Evolutionary conservation across 1,140 invertebrate genomes (phyloP).

Genomic region (Ephestia elutella): DNA sequence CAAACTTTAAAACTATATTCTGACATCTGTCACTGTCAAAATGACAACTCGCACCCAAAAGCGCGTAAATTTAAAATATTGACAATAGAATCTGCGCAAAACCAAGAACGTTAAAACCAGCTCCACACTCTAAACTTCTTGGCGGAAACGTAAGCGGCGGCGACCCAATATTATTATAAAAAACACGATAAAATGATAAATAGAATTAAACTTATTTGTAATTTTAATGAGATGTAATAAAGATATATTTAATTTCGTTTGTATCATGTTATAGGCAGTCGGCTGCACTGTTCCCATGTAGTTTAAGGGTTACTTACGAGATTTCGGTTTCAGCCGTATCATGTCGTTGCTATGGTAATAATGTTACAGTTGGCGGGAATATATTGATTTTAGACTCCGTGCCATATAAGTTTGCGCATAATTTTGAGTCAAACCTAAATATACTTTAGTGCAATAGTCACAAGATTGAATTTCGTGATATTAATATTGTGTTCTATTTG

Average conservation of each 20-base stretch:
- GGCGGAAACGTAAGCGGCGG: neutral
- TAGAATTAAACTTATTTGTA: constrained; percentile 53
- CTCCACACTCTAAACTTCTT: neutral
- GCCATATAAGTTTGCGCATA: neutral
- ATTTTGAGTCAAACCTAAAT: neutral
- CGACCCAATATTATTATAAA: constrained; percentile 12
- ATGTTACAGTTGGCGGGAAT: constrained; percentile 2
- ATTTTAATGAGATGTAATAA: constrained; percentile 51
- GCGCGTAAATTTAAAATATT: neutral
- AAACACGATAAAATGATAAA: constrained; percentile 34
- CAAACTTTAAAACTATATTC: too few relatives aligned
- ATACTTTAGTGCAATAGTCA: neutral
- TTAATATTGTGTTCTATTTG: too few relatives aligned
- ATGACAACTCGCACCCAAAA: too few relatives aligned
- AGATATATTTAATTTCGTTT: constrained; percentile 46
- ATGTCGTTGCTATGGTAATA: constrained; percentile 19
- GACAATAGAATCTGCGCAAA: neutral
- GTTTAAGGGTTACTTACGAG: constrained; percentile 28
- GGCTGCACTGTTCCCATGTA: constrained; percentile 30
- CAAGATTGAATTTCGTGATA: too few relatives aligned
- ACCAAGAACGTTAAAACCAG: neutral
- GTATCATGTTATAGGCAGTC: constrained; percentile 35
- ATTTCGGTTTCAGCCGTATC: constrained; percentile 24
- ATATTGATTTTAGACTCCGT: neutral
- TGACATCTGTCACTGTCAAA: too few relatives aligned